phyloP scores from a whole-genome alignment of 2,113 vertebrate genomes.

The Oceanodroma tethys region DNA sequence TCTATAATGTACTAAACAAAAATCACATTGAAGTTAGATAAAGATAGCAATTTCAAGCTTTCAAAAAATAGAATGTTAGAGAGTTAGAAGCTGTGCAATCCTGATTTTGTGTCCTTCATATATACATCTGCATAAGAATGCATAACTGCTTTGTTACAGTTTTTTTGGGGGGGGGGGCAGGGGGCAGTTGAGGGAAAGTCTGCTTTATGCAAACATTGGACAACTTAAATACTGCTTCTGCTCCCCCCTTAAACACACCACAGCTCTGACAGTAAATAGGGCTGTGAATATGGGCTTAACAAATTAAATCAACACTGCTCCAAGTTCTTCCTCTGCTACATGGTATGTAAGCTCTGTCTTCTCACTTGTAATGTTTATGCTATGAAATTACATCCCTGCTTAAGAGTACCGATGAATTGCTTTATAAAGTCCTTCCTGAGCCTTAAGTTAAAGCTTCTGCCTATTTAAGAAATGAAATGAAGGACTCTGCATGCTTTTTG shows the following conservation, averaged over 20 bases:
- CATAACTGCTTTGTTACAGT: not conserved
- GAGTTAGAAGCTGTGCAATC: not conserved
- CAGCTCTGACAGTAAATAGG: not conserved
- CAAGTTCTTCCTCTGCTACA: not conserved
- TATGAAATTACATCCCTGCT: not conserved
- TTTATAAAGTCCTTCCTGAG: not conserved
- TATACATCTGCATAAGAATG: not conserved
- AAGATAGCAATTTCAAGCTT: not conserved
- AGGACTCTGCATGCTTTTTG: not conserved
- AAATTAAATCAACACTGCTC: not conserved
- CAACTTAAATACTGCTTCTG: not conserved
- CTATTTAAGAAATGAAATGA: not conserved
- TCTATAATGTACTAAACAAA: not conserved
- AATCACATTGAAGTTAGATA: not conserved
- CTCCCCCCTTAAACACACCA: not conserved
- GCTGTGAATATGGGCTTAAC: not conserved
- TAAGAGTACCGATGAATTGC: not conserved
- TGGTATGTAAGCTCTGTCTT: not conserved
- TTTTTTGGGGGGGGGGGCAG: accelerated
- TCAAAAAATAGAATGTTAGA: not conserved
- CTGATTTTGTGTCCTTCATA: not conserved
- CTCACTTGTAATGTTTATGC: not conserved
- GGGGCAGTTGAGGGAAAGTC: not conserved
- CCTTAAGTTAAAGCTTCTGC: not conserved
- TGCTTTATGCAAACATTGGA: not conserved